These are phyloP conservation scores for Passer domesticus DNA, from an alignment of 2,113 vertebrate genomes.

Conservation along the genomic window DNA sequence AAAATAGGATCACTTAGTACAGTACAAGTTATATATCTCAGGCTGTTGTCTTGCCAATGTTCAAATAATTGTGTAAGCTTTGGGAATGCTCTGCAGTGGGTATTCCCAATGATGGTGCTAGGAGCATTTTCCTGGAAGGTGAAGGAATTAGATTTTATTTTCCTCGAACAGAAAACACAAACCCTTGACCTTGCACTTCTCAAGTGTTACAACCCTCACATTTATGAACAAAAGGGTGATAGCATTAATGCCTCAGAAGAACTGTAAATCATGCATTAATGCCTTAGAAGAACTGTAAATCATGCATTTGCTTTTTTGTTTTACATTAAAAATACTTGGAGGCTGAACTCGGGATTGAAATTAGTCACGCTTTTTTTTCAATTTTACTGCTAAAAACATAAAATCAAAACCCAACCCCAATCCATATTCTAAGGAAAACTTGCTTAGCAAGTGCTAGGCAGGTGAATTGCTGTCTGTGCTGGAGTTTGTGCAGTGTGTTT, in stretches of 20 bases:
- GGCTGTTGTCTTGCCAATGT: not conserved
- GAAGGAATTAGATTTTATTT: not conserved
- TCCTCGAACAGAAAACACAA: not conserved
- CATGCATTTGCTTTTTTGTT: not conserved
- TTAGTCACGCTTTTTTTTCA: not conserved
- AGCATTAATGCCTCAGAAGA: not conserved
- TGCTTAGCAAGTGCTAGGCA: not conserved
- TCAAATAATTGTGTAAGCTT: not conserved
- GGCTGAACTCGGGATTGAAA: accelerated
- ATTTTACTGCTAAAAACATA: not conserved
- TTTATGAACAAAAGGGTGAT: not conserved
- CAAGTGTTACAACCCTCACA: accelerated
- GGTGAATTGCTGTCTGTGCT: not conserved
- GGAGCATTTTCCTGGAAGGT: not conserved
- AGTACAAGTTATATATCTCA: not conserved
- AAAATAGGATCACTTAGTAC: not conserved
- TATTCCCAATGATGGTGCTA: not conserved
- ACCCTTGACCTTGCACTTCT: not conserved
- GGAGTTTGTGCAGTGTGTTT: not conserved
- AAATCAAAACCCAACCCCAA: not conserved
- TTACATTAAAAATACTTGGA: not conserved
- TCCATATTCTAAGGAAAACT: not conserved
- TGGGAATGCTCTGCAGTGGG: not conserved
- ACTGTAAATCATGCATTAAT: not conserved
- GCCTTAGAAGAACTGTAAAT: not conserved